phyloP scores from a whole-genome alignment of 2,113 vertebrate species.

The Dermatemys mawii region DNA sequence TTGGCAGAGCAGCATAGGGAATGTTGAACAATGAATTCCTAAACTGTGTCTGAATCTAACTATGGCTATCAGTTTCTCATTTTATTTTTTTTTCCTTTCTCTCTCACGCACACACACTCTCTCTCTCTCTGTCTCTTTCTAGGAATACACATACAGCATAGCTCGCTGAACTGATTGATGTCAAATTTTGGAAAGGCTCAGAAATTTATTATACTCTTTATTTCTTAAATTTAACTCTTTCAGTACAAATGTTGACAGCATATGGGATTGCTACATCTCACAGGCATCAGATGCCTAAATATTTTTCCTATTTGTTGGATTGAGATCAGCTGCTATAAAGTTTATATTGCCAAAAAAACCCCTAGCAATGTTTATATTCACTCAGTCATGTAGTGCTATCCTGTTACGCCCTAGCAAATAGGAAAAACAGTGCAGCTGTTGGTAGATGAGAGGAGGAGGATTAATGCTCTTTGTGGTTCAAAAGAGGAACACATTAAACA shows the following conservation, averaged over 20 bases:
- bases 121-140: not conserved
- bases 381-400: conserved; percentile 32
- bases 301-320: not conserved
- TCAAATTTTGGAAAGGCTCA: not conserved
- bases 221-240: not conserved
- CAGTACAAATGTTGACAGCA: not conserved
- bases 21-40: not conserved
- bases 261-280: not conserved
- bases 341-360: not conserved
- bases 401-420: conserved; percentile 33
- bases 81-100: fast-evolving
- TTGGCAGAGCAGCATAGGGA: fast-evolving
- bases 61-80: not conserved
- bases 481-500: conserved; percentile 67
- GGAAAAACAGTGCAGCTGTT: conserved; percentile 66
- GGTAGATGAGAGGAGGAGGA: conserved; percentile 57
- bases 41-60: not conserved
- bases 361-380: conserved; percentile 37
- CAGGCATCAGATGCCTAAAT: not conserved
- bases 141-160: not conserved
- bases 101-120: too few species aligned
- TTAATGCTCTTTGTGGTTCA: conserved; percentile 72
- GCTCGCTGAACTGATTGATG: not conserved
- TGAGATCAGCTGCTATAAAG: not conserved
- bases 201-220: not conserved